Percentiles rank a stretch among this genome's conserved stretches.
Conservation (phyloP, 2,113 vertebrate genomes). For the Erythrocercus mccallii region DNA sequence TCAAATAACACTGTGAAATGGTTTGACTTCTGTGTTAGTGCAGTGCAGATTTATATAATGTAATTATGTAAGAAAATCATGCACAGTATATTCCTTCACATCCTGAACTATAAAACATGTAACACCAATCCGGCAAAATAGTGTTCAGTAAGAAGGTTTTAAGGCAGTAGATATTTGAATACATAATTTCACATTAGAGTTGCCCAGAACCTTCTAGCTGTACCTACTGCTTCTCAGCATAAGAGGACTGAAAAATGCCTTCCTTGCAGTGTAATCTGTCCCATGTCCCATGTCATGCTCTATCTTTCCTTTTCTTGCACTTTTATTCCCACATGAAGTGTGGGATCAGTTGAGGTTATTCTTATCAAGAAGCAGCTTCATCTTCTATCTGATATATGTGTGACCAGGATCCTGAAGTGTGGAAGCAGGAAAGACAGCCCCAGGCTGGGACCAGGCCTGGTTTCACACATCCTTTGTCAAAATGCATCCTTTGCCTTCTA, state of each 20-base stretch:
- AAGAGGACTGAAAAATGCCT: background rate
- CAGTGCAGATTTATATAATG: background rate
- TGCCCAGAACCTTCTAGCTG: background rate
- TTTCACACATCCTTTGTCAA: background rate
- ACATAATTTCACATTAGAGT: background rate
- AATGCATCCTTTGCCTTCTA: background rate
- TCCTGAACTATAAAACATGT: background rate
- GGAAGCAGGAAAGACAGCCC: background rate
- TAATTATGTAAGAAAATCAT: background rate
- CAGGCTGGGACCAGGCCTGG: background rate
- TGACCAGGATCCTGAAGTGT: background rate
- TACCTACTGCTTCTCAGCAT: background rate
- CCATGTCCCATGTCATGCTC: background rate
- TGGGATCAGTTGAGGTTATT: background rate
- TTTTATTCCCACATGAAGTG: background rate
- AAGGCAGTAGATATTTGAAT: background rate
- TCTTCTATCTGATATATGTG: background rate
- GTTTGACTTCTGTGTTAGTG: background rate
- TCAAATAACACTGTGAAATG: background rate
- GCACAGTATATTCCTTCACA: background rate
- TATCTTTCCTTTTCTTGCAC: background rate
- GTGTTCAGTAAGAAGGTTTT: background rate
- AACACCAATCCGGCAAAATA: background rate
- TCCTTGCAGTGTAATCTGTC: background rate
- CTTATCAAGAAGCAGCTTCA: background rate